Evolutionary conservation across 1,140 invertebrate genomes (phyloP), one percentile per base, ranked within the genome.

Genomic region (Ips nitidus): DNA sequence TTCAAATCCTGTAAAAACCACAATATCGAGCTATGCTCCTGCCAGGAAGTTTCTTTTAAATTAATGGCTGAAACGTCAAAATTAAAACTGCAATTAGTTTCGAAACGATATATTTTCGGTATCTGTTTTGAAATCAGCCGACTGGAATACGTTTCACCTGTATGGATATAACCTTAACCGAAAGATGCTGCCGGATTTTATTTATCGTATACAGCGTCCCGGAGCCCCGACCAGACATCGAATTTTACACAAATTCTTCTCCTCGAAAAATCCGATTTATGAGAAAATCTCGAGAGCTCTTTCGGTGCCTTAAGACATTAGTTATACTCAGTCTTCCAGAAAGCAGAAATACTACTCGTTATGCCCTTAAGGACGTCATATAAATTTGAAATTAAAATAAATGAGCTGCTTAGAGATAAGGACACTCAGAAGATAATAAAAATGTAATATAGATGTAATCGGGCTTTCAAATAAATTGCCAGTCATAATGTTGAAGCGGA

Each of bases 351-450:
- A 59, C 52, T 38, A 22, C 52, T 55, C 52, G 52, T 55, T 60
- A 59, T 52, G 57, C 50, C 50, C 66, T 60, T 68, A 68, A 61
- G 56, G 55, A 68, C 56, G 66, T 68, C 66, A 68, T 59, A 68
- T 68, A 68, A 68, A 68, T 68, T 40, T 53, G 66, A 68, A 68
- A 68, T 68, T 68, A 68, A 68, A 68, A 68, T 59, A 68, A 68
- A 68, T 68, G 66, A 68, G 66, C 66, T 55, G 57, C 57, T 68
- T 53, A 41, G n/a, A 68, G 66, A 68, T 59, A 68, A 68, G 66
- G 8, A 41, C 56, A 43, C 57, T 59, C 41, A n/a, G 40, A 41
- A 41, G 41, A 42, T 42, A 60, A 68, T 68, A 60, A 68, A 68
- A 68, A 55, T 68, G 7, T 68, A 68, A 60, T 68, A 60, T 59